Conservation (phyloP, 2,113 vertebrate genomes). For the Bos taurus region ARS-UCD2.0 NC_037331.1:17117501-17118000, state of each 20-base stretch:
- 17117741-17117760: not conserved
- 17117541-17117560: not conserved
- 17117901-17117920: not conserved
- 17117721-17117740: not conserved
- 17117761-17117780: not conserved
- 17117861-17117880: not conserved
- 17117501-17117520: not conserved
- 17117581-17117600: not conserved
- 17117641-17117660: not conserved
- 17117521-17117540: not conserved
- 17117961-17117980: not conserved
- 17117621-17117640: not conserved
- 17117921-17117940: not conserved
- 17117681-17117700: not conserved
- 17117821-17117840: not conserved
- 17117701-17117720: not conserved
- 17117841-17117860: not conserved
- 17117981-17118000: not conserved
- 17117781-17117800: not conserved
- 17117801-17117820: not conserved
- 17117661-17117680: not conserved
- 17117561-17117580: not conserved
- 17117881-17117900: not conserved
- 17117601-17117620: not conserved
- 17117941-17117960: not conserved